These are phyloP conservation scores for Gymnocephalus cernua DNA, from an alignment of 2,113 vertebrate genomes.

Conservation along the genomic window DNA sequence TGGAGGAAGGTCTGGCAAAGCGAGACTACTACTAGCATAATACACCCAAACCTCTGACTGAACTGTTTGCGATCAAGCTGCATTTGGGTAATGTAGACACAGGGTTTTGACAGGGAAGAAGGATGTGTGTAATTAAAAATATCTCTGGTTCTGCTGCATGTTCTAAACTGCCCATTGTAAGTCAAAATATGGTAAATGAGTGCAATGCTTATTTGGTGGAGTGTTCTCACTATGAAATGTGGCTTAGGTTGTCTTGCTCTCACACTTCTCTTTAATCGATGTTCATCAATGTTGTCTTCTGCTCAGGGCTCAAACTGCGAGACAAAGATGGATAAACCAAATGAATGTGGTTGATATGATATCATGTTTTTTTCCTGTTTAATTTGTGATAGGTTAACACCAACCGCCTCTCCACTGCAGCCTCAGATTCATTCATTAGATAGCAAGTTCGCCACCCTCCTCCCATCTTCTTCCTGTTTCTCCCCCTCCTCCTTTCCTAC, in stretches of 20 bases:
- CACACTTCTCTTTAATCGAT: background rate
- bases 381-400: background rate
- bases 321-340: background rate
- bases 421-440: background rate
- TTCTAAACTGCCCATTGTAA: background rate
- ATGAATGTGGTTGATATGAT: background rate
- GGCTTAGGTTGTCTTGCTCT: background rate
- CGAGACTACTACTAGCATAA: background rate
- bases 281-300: background rate
- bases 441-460: background rate
- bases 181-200: background rate
- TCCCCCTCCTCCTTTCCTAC: no score
- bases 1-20: no score
- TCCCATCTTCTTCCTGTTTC: background rate
- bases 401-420: background rate
- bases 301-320: background rate
- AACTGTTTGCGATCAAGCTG: background rate
- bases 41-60: background rate
- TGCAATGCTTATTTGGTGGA: background rate
- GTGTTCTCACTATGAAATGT: background rate
- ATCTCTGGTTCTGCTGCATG: background rate
- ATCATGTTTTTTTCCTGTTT: background rate
- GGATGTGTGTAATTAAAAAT: no score
- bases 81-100: background rate
- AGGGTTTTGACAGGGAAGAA: background rate